phyloP scores from a whole-genome alignment of 2,113 vertebrate genomes.

The Ailurus styani region DNA sequence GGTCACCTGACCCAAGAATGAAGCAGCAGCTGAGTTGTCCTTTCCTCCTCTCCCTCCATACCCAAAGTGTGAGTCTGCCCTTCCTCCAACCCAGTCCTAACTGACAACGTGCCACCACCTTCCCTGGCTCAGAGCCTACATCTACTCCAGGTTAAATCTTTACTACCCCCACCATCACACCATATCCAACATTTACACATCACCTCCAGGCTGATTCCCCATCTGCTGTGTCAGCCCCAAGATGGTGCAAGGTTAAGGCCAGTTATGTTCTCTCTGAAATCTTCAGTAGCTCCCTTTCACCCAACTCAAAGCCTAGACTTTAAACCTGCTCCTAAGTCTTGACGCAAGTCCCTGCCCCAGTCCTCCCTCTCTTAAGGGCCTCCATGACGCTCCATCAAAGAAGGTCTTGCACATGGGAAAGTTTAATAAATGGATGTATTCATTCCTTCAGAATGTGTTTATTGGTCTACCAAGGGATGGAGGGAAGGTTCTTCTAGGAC shows the following conservation, averaged over 20 bases:
- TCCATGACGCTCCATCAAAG: slow-evolving; percentile 34
- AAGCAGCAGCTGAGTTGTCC: background rate
- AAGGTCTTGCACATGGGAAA: background rate
- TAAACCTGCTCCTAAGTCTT: background rate
- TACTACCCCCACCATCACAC: background rate
- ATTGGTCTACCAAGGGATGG: background rate
- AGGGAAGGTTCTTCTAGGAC: background rate
- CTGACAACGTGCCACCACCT: background rate
- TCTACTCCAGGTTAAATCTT: background rate
- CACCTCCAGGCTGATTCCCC: background rate
- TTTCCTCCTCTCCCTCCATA: background rate
- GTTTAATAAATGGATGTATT: slow-evolving; percentile 59
- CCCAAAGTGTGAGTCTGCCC: background rate
- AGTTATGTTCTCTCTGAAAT: background rate
- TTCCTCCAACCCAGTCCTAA: background rate
- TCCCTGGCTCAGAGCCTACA: background rate
- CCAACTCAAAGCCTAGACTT: slow-evolving; percentile 11
- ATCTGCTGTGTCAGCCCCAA: background rate
- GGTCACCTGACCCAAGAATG: background rate
- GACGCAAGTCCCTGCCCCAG: background rate
- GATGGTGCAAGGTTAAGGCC: background rate
- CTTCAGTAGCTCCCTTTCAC: background rate
- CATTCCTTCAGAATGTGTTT: slow-evolving; percentile 23
- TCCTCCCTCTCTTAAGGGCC: background rate
- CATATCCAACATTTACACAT: background rate